phyloP scores from a whole-genome alignment of 2,113 vertebrate species.

The Carassius auratus region DNA sequence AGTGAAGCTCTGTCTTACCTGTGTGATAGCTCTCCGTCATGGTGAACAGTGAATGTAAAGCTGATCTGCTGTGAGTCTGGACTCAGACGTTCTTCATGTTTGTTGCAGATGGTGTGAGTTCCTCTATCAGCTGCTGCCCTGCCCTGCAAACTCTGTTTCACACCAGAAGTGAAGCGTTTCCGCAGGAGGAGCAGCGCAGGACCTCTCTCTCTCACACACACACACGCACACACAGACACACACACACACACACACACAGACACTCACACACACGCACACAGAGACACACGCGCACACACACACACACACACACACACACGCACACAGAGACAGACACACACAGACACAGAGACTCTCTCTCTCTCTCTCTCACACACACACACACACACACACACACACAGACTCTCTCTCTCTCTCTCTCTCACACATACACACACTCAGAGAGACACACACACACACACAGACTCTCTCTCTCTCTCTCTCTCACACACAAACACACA shows the following conservation, averaged over 20 bases:
- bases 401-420: too few relatives aligned
- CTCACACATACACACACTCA: too few relatives aligned
- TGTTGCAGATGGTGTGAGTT: constrained; percentile 4
- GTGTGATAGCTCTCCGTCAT: background rate
- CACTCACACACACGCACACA: background rate
- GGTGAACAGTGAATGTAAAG: background rate
- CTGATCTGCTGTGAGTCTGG: background rate
- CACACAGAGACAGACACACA: too few relatives aligned
- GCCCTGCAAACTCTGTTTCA: constrained; percentile 12
- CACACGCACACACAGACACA: background rate
- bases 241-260: background rate
- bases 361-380: too few relatives aligned
- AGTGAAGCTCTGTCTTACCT: background rate
- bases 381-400: too few relatives aligned
- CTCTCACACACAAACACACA: too few relatives aligned
- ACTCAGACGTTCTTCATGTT: background rate
- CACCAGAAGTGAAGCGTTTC: constrained; percentile 36
- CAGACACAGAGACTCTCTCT: too few relatives aligned
- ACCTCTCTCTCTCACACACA: background rate
- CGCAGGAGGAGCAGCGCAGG: background rate
- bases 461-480: background rate
- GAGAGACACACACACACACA: background rate
- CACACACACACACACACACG: background rate
- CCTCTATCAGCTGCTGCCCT: constrained; percentile 20
- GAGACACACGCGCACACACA: background rate